Conservation (phyloP, 2,113 vertebrate species). For the Thalassarche chlororhynchos region DNA sequence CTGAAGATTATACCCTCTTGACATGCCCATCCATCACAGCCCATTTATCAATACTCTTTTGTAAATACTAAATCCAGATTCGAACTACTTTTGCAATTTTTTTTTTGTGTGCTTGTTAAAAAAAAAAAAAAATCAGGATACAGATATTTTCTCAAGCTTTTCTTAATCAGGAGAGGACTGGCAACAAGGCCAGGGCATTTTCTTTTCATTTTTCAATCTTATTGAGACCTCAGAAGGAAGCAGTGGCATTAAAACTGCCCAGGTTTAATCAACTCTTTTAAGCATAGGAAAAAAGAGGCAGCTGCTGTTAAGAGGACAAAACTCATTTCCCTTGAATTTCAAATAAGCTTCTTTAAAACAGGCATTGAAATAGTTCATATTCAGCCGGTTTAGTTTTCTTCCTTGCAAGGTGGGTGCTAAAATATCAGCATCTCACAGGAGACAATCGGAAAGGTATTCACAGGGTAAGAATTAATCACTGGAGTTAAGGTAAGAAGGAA, state of each 20-base stretch:
- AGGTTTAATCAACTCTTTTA: background rate
- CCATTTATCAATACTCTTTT: background rate
- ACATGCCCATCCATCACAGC: background rate
- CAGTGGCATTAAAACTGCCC: background rate
- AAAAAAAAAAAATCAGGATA: background rate
- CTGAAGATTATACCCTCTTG: background rate
- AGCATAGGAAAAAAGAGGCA: background rate
- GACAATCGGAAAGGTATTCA: background rate
- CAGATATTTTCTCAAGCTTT: background rate
- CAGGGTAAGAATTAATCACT: background rate
- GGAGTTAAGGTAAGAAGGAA: background rate
- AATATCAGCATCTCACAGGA: background rate
- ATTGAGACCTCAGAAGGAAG: background rate
- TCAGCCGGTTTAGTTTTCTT: background rate
- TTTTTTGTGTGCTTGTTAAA: background rate
- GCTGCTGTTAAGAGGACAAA: background rate
- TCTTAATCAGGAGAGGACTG: background rate
- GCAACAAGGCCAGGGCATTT: background rate
- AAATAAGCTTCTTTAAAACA: background rate
- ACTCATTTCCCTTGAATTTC: background rate
- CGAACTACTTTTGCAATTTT: background rate
- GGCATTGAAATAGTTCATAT: background rate
- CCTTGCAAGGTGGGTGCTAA: background rate
- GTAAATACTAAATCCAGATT: background rate
- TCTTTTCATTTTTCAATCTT: background rate